phyloP scores from a whole-genome alignment of 2,888 invertebrate genomes.

The Nudaria mundana region DNA sequence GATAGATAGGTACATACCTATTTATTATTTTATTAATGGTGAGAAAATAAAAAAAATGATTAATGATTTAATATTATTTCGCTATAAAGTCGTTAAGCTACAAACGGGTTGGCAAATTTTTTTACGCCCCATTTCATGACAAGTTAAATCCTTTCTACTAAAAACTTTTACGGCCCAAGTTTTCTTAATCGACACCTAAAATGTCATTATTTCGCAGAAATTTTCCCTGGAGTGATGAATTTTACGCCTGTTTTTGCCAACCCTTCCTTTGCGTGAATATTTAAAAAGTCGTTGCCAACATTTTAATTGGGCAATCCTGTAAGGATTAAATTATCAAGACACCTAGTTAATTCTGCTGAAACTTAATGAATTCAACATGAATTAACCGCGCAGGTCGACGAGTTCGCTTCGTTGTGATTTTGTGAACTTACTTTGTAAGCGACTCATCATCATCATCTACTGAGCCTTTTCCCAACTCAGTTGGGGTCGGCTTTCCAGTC shows the following conservation, averaged over 20 bases:
- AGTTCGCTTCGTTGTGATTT: constrained; percentile 12
- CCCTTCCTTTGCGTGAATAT: constrained; percentile 72
- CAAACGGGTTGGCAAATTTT: constrained; percentile 16
- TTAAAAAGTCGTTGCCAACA: constrained; percentile 80
- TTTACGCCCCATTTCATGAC: constrained; percentile 29
- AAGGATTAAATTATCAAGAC: constrained; percentile 81
- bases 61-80: constrained; percentile 4
- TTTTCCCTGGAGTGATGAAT: constrained; percentile 69
- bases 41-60: no score
- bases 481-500: no score
- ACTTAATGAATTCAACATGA: constrained; percentile 78
- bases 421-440: constrained; percentile 8
- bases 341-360: constrained; percentile 75
- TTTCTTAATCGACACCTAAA: constrained; percentile 76
- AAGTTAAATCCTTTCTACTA: constrained; percentile 45
- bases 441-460: no score
- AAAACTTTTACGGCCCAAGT: constrained; percentile 57
- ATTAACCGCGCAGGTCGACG: constrained; percentile 48
- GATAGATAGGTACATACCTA: no score
- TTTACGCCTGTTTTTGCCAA: constrained; percentile 71
- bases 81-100: constrained; percentile 4
- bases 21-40: no score
- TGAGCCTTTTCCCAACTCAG: no score
- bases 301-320: constrained; percentile 78
- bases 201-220: constrained; percentile 75